Percentiles rank a stretch among this genome's conserved stretches.
These are phyloP conservation scores for Ctenopoma kingsleyae DNA, from an alignment of 2,797 vertebrate species.

Conservation along the genomic window DNA sequence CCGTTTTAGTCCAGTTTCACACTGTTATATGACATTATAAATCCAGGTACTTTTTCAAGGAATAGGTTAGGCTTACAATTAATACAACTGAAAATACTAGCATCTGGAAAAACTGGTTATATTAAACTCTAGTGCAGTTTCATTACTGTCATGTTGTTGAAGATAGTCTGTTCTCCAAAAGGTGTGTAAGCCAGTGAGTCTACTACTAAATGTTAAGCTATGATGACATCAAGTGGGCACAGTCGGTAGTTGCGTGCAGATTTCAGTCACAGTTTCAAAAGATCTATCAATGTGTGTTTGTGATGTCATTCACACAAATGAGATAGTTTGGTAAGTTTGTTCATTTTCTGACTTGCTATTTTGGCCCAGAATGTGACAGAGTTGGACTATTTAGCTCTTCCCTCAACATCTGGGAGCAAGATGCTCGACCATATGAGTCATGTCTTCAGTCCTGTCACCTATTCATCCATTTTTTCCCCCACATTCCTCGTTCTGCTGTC, in stretches of 20 bases:
- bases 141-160: not conserved
- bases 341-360: conserved; percentile 51
- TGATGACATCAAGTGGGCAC: conserved; percentile 71
- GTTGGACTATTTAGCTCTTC: conserved; percentile 44
- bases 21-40: no score
- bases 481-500: not conserved
- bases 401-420: conserved; percentile 74
- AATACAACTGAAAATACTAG: no score
- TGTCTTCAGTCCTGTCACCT: conserved; percentile 48
- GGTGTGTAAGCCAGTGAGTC: not conserved
- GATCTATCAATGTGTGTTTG: conserved; percentile 23
- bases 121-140: not conserved
- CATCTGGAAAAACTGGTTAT: not conserved
- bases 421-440: conserved; percentile 56
- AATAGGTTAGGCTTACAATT: no score
- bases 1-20: not conserved
- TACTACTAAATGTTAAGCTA: conserved; percentile 43
- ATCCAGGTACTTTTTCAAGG: no score
- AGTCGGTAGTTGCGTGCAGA: conserved; percentile 3
- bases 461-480: conserved; percentile 7
- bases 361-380: conserved; percentile 41
- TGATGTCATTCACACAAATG: conserved; percentile 32
- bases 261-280: not conserved
- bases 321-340: conserved; percentile 26
- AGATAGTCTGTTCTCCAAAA: not conserved